These are phyloP conservation scores for Mastomys natalensis DNA, from an alignment of 2,113 vertebrate genomes.

Conservation along the genomic window DNA sequence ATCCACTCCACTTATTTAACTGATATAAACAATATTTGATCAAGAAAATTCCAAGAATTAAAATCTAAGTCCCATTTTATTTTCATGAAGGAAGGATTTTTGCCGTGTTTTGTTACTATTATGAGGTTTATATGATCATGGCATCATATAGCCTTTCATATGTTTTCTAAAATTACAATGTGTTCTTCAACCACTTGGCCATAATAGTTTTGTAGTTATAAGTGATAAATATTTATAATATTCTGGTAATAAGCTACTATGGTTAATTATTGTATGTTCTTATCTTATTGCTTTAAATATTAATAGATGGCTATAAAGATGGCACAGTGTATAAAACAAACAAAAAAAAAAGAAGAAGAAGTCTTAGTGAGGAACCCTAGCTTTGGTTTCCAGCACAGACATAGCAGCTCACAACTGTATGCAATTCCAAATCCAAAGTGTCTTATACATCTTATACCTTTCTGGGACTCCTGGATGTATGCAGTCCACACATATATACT, in stretches of 20 bases:
- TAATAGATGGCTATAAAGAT: background rate
- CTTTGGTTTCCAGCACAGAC: background rate
- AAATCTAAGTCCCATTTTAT: background rate
- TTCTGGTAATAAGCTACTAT: background rate
- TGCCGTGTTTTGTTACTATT: too few species aligned
- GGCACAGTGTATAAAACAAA: background rate
- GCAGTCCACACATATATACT: background rate
- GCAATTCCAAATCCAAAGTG: too few species aligned
- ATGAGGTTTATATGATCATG: background rate
- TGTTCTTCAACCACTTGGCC: background rate
- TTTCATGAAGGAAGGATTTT: background rate
- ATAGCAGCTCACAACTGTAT: background rate
- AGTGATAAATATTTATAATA: background rate
- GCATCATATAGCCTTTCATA: background rate
- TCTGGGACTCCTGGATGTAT: background rate
- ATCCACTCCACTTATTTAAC: too few species aligned
- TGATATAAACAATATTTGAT: background rate
- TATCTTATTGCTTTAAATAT: background rate
- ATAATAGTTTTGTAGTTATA: background rate
- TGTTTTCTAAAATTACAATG: background rate
- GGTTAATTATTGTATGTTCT: background rate
- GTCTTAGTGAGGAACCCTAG: background rate
- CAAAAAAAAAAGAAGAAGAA: background rate
- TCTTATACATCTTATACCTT: too few species aligned
- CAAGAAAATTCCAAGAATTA: background rate